phyloP scores from a whole-genome alignment of 2,797 vertebrate genomes.

The Ceyx erithaca region DNA sequence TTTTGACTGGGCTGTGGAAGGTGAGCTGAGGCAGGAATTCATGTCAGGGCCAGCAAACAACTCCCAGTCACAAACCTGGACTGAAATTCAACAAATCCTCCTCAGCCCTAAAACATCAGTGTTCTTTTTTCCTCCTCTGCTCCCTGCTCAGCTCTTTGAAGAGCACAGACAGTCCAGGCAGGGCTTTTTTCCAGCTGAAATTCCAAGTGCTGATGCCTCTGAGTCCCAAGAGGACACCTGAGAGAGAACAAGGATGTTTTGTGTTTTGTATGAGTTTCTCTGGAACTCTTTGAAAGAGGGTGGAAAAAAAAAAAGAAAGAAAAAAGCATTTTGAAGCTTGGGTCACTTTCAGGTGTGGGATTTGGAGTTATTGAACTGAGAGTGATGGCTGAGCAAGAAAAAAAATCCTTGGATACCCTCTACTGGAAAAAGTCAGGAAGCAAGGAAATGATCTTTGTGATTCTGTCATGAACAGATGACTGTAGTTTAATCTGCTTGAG shows the following conservation, averaged over 20 bases:
- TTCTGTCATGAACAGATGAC: slow-evolving; percentile 9
- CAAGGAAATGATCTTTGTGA: slow-evolving; percentile 1
- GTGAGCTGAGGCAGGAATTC: not conserved
- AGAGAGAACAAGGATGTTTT: not conserved
- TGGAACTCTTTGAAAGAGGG: not conserved
- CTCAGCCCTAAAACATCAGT: not conserved
- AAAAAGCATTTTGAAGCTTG: not conserved
- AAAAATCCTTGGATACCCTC: not conserved
- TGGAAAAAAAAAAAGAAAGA: accelerated
- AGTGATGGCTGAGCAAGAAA: not conserved
- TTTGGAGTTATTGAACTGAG: not conserved
- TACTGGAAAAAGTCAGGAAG: slow-evolving; percentile 8
- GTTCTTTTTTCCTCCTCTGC: not conserved
- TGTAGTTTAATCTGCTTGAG: not conserved
- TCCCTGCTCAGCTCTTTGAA: not conserved
- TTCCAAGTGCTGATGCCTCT: not conserved
- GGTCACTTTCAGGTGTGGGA: not conserved
- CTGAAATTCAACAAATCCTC: not conserved
- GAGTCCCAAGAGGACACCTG: not conserved
- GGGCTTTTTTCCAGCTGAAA: not conserved
- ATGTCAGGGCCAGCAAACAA: not conserved
- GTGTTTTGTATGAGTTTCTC: not conserved
- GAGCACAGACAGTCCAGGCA: not conserved
- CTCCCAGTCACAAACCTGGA: not conserved
- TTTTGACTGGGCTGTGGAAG: not conserved